Evolutionary conservation across 2,888 invertebrate genomes (phyloP).

Genomic region (Drosophila kuntzei): DNA sequence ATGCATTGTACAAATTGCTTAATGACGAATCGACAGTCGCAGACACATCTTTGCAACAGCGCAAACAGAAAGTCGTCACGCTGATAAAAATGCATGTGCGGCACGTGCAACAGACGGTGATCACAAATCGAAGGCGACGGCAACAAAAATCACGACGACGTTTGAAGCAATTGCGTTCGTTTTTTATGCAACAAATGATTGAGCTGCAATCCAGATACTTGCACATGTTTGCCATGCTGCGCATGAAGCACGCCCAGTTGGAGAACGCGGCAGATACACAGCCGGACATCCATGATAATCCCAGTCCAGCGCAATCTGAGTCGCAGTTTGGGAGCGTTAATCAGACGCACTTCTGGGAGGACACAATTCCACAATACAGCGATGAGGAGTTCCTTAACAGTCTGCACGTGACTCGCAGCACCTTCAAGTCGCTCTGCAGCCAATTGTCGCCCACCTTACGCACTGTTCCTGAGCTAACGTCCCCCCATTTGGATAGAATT

Average conservation of each 20-base stretch:
- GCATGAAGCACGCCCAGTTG: constrained; percentile 49
- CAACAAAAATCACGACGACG: constrained; percentile 72
- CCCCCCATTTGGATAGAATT: constrained; percentile 32
- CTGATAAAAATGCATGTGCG: constrained; percentile 74
- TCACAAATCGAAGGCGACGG: constrained; percentile 75
- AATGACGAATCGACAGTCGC: neutral
- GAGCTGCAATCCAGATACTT: constrained; percentile 79
- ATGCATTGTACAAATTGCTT: constrained; percentile 44
- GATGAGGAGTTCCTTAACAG: constrained; percentile 78
- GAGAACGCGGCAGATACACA: constrained; percentile 1
- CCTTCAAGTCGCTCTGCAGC: constrained; percentile 76
- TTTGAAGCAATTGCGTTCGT: constrained; percentile 69
- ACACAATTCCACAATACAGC: constrained; percentile 52
- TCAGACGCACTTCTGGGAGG: constrained; percentile 52
- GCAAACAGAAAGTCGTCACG: constrained; percentile 44
- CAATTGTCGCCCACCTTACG: constrained; percentile 61
- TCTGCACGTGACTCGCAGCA: constrained; percentile 78
- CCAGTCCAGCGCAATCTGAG: neutral
- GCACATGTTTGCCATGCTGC: constrained; percentile 66
- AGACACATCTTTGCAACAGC: constrained; percentile 17
- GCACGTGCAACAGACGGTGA: constrained; percentile 76
- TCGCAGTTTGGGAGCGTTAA: neutral
- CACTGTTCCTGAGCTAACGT: constrained; percentile 31
- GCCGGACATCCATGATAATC: neutral
- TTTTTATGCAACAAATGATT: constrained; percentile 80